Evolutionary conservation across 2,113 vertebrate species (phyloP), one percentile per base, ranked within the genome.

Genomic region (Trachemys scripta): DNA sequence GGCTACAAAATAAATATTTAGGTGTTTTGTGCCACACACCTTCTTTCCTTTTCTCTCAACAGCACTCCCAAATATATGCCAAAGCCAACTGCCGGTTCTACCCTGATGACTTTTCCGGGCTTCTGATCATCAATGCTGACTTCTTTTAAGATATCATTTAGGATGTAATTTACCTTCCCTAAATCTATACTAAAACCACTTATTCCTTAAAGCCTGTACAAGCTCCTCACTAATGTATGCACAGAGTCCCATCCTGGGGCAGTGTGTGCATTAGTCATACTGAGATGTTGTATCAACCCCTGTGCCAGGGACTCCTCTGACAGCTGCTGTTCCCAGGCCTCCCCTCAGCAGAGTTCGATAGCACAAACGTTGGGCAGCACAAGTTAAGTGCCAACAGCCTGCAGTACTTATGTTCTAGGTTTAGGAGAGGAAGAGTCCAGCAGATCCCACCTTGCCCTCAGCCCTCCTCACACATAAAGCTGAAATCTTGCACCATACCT

Each of bases 1-100:
- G 94, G 57, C 13, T 85, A 78, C 16, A 65, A 95, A 47, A 80
- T 3, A 62, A 90, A 90, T 91, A 72, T 22, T 72, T 69, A 69
- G 35, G 1, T 2, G 13, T 92, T 92, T 56, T 69, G 38, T 47
- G 45, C 12, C 42, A 13, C 59, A 0, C 69, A 92, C 89, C 20
- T 72, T 19, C 19, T 72, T 38, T 72, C 62, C 62, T 69, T 8
- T n/a, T 94, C 84, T 90, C 13, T 53, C 59, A 50, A 3, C 19
- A 25, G 27, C 65, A 29, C 1, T 65, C 54, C 51, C 51, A 94
- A 82, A 38, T 78, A 78, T 27, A 42, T 65, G 38, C 76, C 45
- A 72, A n/a, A 38, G 65, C 13, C 3, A 20, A 59, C 83, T 57
- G 42, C 24, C 5, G 50, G 3, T 27, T 87, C 22, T 27, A 92